Base-by-base conservation (phyloP, 1,140 invertebrate species). In the Lepidurus arcticus region DNA sequence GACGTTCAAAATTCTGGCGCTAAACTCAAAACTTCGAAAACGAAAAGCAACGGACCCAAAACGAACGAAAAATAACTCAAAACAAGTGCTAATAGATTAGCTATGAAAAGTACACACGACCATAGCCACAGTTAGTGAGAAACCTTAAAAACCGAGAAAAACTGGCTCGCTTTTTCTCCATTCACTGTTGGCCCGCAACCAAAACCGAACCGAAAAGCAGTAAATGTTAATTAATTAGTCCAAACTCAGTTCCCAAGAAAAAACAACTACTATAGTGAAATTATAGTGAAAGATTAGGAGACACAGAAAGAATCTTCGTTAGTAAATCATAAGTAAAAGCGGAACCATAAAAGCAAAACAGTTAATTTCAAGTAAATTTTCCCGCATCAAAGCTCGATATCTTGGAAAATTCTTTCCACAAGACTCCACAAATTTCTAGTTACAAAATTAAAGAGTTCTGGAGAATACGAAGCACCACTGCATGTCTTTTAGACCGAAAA, bases 401-500 rank as follows among this genome's bases (percentile, higher is more conserved):
- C 53, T 65, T 21, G 53, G 21, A 65, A 21, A 65, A 65, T 9
- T 13, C 53, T 3, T 3, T 65, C 53, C 53, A 65, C 16, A 21
- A 65, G 21, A 21, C 53, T 9, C 53, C 5, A 65, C n/a, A 21
- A 9, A 21, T 65, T 1, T 21, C 21, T 9, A 65, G 53, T 65
- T 13, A 34, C 34, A 65, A 65, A 65, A 65, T 65, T 7, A 65
- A 21, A 65, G 21, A n/a, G 53, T 3, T 34, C 21, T 65, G 21
- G 6, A 65, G 53, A 65, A 21, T 21, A 21, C 16, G 53, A 65
- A 65, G 53, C 53, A 65, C 53, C 53, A 65, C 53, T 65, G 53
- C 53, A 65, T 65, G 53, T 65, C 53, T 65, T 65, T 65, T 65
- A 21, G 53, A 65, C 16, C 53, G 53, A 13, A 65, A 65, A 65